A percentile compares a stretch with the other conserved stretches of the same genome.
These are phyloP conservation scores for Acanthoscelides obtectus DNA, from an alignment of 2,888 invertebrate species.

Conservation along the genomic window DNA sequence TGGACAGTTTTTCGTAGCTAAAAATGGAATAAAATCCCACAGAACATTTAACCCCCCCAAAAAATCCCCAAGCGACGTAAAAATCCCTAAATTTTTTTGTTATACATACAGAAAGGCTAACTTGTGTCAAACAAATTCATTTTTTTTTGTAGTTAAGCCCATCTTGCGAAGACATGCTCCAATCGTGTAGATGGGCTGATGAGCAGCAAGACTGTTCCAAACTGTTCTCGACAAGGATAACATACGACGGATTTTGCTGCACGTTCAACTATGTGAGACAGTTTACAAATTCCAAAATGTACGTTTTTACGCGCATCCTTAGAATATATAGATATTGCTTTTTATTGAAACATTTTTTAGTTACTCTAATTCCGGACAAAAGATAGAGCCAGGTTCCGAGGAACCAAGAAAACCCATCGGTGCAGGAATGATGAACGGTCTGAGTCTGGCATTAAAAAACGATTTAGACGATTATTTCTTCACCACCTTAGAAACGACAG, in stretches of 20 bases:
- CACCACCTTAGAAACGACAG: slow-evolving; percentile 48
- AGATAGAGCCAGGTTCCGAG: background rate
- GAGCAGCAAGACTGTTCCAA: slow-evolving; percentile 41
- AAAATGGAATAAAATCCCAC: too few species aligned
- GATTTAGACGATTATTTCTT: slow-evolving; percentile 56
- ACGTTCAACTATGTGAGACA: slow-evolving; percentile 32
- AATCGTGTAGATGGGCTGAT: slow-evolving; percentile 51
- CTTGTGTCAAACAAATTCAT: too few species aligned
- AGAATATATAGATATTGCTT: too few species aligned
- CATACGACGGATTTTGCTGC: slow-evolving; percentile 57
- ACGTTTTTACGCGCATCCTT: too few species aligned
- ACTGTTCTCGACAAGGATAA: slow-evolving; percentile 49
- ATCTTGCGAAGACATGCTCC: slow-evolving; percentile 50
- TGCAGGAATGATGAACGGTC: slow-evolving; percentile 48
- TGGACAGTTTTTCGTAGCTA: too few species aligned
- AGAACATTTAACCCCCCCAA: too few species aligned
- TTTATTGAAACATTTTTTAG: background rate
- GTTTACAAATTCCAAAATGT: background rate
- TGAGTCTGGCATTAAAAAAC: slow-evolving; percentile 54
- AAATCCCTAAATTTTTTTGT: too few species aligned
- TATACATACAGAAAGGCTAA: too few species aligned
- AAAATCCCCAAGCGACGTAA: too few species aligned
- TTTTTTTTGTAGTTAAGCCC: slow-evolving; percentile 39
- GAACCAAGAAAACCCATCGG: slow-evolving; percentile 14
- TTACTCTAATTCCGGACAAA: background rate